These are phyloP conservation scores for Drosophila sucinea DNA, from an alignment of 1,140 invertebrate species.

Conservation along the genomic window DNA sequence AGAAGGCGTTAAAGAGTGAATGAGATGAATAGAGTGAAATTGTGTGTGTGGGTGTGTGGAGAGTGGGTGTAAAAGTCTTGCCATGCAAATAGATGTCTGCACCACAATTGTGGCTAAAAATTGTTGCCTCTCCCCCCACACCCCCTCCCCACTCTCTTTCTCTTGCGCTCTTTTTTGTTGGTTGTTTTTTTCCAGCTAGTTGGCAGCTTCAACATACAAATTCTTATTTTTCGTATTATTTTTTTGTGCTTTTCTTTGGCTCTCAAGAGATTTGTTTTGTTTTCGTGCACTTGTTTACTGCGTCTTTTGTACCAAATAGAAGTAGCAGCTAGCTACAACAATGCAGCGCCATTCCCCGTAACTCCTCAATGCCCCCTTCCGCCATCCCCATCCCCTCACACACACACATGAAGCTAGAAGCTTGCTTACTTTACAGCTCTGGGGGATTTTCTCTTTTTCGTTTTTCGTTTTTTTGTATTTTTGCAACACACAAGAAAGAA, in stretches of 20 bases:
- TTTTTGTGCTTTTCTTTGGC: conserved; percentile 33
- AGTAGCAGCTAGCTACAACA: conserved; percentile 59
- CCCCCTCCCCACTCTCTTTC: background rate
- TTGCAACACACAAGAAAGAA: conserved; percentile 23
- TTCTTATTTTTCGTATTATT: conserved; percentile 22
- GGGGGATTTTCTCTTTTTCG: conserved; percentile 55
- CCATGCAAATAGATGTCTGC: conserved; percentile 35
- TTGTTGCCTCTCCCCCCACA: conserved; percentile 28
- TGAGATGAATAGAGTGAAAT: background rate
- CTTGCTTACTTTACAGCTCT: conserved; percentile 67
- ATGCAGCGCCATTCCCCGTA: conserved; percentile 45
- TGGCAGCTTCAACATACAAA: conserved; percentile 31
- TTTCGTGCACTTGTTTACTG: conserved; percentile 75
- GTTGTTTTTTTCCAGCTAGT: conserved; percentile 22
- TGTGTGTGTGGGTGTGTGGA: background rate
- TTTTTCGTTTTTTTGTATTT: conserved; percentile 35
- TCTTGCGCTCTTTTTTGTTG: background rate
- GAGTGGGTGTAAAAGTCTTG: conserved; percentile 1
- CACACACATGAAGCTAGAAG: conserved; percentile 49
- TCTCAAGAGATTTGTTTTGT: conserved; percentile 77
- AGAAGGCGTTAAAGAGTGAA: background rate
- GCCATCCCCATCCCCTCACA: conserved; percentile 1
- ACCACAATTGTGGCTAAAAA: conserved; percentile 60
- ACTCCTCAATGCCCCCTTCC: background rate
- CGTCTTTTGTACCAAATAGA: conserved; percentile 58